Percentiles rank a stretch among this genome's conserved stretches.
Evolutionary conservation across 2,797 vertebrate species (phyloP).

Genomic region (Alauda arvensis): DNA sequence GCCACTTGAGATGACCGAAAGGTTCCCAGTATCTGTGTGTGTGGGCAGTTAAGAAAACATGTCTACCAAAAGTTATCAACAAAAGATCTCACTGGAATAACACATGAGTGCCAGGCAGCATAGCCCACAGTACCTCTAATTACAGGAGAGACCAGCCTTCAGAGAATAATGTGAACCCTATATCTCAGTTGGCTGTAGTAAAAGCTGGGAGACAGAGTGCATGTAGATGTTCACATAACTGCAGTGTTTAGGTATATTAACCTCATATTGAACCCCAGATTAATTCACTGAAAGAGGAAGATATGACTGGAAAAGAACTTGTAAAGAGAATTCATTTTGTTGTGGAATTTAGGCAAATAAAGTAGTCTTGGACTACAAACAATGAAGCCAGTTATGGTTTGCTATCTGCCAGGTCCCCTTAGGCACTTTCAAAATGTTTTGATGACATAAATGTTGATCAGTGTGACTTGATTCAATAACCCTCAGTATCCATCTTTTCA

Average conservation of each 20-base stretch:
- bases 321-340: not conserved
- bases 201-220: not conserved
- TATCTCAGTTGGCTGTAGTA: not conserved
- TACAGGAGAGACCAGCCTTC: not conserved
- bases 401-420: not conserved
- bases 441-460: not conserved
- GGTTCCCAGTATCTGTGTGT: not conserved
- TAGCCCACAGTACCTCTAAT: fast-evolving
- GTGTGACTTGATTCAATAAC: not conserved
- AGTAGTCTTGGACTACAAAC: not conserved
- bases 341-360: not conserved
- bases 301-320: not conserved
- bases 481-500: not conserved
- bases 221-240: not conserved
- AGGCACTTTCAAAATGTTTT: not conserved
- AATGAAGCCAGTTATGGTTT: not conserved
- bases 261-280: not conserved
- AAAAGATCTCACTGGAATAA: not conserved
- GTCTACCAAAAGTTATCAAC: not conserved
- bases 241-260: not conserved
- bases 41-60: not conserved
- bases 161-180: not conserved
- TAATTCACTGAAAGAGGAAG: not conserved
- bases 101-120: not conserved
- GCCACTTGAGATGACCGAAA: not conserved